These are phyloP conservation scores for Pelochelys cantorii DNA, from an alignment of 2,797 vertebrate species.

Conservation along the genomic window DNA sequence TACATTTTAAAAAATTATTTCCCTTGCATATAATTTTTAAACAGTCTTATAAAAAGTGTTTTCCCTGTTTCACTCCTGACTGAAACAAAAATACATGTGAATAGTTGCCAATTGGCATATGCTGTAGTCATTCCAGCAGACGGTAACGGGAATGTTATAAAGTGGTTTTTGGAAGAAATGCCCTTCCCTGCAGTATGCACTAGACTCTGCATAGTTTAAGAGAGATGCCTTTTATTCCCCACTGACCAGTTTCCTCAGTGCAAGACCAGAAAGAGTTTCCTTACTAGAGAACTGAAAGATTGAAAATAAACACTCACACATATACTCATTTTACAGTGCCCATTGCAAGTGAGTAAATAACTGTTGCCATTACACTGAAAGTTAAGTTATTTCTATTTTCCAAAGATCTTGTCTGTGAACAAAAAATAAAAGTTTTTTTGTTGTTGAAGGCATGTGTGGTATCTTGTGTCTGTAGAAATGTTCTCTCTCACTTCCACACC, in stretches of 20 bases:
- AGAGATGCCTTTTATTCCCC: slow-evolving; percentile 69
- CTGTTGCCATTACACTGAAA: slow-evolving; percentile 28
- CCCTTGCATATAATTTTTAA: slow-evolving; percentile 77
- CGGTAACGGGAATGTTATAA: slow-evolving; percentile 69
- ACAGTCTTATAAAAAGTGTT: slow-evolving; percentile 79
- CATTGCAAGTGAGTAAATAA: slow-evolving; percentile 17
- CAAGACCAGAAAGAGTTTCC: slow-evolving; percentile 55
- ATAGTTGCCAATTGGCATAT: slow-evolving; percentile 75
- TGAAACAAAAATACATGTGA: slow-evolving; percentile 74
- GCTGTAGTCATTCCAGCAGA: slow-evolving; percentile 67
- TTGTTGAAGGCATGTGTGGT: neutral
- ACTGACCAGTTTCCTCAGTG: slow-evolving; percentile 63
- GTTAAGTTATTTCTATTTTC: slow-evolving; percentile 16
- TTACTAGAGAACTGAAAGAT: slow-evolving; percentile 44
- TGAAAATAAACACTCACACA: slow-evolving; percentile 4
- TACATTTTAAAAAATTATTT: slow-evolving; percentile 76
- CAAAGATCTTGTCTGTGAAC: slow-evolving; percentile 17
- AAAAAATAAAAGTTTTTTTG: neutral
- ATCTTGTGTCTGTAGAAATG: neutral
- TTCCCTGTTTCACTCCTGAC: slow-evolving; percentile 76
- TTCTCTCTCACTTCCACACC: neutral
- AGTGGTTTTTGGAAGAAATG: slow-evolving; percentile 61
- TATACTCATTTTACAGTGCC: neutral
- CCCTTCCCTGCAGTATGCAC: slow-evolving; percentile 48
- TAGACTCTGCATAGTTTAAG: slow-evolving; percentile 48